Percentiles rank a stretch among this genome's conserved stretches.
These are phyloP conservation scores for Epinotia brunnichana DNA, from an alignment of 2,888 invertebrate species.

Conservation along the genomic window DNA sequence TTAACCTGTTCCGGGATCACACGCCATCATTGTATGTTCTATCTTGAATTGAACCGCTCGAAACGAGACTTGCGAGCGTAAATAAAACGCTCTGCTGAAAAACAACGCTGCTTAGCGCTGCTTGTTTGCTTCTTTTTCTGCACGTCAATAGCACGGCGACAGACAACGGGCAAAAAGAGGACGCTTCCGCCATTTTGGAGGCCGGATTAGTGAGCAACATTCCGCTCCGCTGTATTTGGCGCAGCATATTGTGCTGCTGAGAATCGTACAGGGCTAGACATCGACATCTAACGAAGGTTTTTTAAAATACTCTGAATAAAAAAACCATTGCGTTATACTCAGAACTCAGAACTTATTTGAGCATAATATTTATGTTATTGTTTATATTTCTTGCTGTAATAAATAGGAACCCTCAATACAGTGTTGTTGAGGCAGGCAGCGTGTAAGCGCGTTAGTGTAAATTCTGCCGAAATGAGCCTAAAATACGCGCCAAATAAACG, in stretches of 20 bases:
- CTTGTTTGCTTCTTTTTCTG: conserved; percentile 28
- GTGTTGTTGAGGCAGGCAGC: no score
- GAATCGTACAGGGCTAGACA: neutral
- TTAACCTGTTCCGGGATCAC: neutral
- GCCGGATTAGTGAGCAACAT: conserved; percentile 34
- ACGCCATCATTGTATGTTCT: neutral
- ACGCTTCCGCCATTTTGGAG: conserved; percentile 30
- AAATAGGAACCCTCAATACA: no score
- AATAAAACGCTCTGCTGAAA: conserved; percentile 5
- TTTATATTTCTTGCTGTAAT: no score
- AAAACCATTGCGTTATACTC: no score
- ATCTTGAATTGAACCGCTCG: neutral
- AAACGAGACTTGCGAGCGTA: neutral
- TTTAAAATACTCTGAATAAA: no score
- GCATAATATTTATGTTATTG: no score
- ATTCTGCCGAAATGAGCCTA: no score
- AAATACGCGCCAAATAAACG: no score
- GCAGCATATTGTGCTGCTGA: conserved; percentile 3
- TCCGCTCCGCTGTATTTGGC: conserved; percentile 16
- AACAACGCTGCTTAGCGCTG: neutral
- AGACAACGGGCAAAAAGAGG: conserved; percentile 35
- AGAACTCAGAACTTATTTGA: no score
- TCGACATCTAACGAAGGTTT: no score
- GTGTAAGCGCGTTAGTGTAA: no score
- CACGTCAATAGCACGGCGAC: conserved; percentile 41